Conservation (phyloP, 2,113 vertebrate species). For the Takifugu flavidus region DNA sequence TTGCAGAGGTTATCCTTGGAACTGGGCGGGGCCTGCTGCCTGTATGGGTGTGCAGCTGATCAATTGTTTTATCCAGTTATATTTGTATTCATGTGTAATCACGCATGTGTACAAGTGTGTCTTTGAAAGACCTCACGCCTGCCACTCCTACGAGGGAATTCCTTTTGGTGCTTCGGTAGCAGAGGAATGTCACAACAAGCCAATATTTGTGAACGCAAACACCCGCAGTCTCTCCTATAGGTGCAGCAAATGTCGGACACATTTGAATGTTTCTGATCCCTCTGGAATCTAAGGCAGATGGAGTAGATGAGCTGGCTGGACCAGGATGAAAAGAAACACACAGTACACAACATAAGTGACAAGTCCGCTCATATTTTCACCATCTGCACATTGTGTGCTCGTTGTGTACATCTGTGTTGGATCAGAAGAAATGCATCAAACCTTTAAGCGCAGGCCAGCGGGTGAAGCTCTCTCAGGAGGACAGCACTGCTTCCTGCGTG, state of each 20-base stretch:
- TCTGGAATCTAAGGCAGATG: too few relatives aligned
- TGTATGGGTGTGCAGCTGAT: conserved; percentile 20
- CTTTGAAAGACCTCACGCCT: conserved; percentile 57
- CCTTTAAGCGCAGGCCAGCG: not conserved
- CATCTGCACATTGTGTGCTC: conserved; percentile 2
- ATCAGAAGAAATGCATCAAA: conserved; percentile 20
- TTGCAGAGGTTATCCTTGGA: conserved; percentile 50
- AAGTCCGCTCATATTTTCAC: not conserved
- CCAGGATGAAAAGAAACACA: not conserved
- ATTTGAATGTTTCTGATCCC: too few relatives aligned
- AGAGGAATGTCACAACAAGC: conserved; percentile 60
- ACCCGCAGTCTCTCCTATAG: conserved; percentile 3
- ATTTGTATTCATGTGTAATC: conserved; percentile 3
- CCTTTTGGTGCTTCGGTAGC: conserved; percentile 64
- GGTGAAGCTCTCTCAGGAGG: conserved; percentile 10
- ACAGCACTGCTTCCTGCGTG: not conserved
- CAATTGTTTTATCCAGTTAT: conserved; percentile 12
- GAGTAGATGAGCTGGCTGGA: too few relatives aligned
- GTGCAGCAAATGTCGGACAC: not conserved
- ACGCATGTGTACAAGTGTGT: conserved; percentile 3
- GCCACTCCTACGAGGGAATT: conserved; percentile 74
- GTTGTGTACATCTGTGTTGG: conserved; percentile 17
- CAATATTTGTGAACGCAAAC: conserved; percentile 47
- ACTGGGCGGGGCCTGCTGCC: conserved; percentile 47
- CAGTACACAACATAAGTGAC: not conserved